Percentiles rank a stretch among this genome's conserved stretches.
Conservation (phyloP, 2,888 invertebrate genomes). For the Diadegma fenestrale region DNA sequence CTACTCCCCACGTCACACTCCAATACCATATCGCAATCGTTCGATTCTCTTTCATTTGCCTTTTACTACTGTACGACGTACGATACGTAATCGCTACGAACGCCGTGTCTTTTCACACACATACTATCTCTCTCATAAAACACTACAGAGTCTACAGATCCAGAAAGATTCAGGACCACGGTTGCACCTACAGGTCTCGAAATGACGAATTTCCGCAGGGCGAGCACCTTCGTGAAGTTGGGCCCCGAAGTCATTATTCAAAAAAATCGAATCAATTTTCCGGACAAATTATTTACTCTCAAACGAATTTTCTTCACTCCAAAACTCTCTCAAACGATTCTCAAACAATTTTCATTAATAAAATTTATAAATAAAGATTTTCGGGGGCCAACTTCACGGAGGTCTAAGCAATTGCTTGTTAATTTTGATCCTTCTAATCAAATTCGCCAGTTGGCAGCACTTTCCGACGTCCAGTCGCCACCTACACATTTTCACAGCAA, state of each 20-base stretch:
- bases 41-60: constrained; percentile 7
- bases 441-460: not conserved
- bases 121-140: not conserved
- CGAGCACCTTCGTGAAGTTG: too few species aligned
- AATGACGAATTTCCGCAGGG: not conserved
- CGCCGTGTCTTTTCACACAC: not conserved
- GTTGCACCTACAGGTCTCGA: not conserved
- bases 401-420: too few species aligned
- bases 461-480: not conserved
- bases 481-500: not conserved
- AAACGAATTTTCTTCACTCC: too few species aligned
- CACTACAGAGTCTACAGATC: not conserved
- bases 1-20: not conserved
- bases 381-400: too few species aligned
- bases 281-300: too few species aligned
- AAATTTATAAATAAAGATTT: too few species aligned
- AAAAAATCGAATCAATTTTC: too few species aligned
- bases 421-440: too few species aligned
- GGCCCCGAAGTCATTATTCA: too few species aligned
- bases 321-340: too few species aligned
- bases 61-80: not conserved
- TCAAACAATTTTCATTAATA: too few species aligned
- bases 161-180: constrained; percentile 10
- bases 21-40: not conserved
- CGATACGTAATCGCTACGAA: not conserved